Conservation (phyloP, 2,797 vertebrate species). For the Steatocranus sp. region DNA sequence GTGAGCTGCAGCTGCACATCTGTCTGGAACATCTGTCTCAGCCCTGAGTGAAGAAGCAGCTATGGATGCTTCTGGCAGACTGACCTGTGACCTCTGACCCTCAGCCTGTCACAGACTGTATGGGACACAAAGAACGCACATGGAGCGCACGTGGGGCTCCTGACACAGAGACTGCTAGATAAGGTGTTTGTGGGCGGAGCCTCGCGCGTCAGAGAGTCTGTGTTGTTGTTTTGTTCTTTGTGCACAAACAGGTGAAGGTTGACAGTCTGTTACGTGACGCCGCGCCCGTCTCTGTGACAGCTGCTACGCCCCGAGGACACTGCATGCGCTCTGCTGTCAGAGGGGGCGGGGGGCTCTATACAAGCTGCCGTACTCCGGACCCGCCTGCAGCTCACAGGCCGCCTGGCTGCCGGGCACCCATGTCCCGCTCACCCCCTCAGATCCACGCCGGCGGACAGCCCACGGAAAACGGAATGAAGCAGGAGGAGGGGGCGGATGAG, state of each 20-base stretch:
- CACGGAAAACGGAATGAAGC: constrained; percentile 19
- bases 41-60: background rate
- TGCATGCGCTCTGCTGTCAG: fast-evolving
- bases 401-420: background rate
- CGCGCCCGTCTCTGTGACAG: background rate
- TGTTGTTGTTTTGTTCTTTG: background rate
- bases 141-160: background rate
- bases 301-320: background rate
- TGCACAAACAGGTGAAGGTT: background rate
- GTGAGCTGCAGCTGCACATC: background rate
- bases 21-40: background rate
- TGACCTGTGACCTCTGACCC: background rate
- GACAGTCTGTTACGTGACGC: background rate
- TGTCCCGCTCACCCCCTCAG: background rate
- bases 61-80: background rate
- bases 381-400: background rate
- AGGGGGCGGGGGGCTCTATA: background rate
- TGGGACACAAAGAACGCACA: background rate
- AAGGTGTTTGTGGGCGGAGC: background rate
- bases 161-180: background rate
- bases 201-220: background rate
- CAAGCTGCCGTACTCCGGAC: background rate
- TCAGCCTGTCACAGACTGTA: background rate
- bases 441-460: background rate
- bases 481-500: background rate